Conservation (phyloP, 2,797 vertebrate species). For the Fistularia tabacaria region DNA sequence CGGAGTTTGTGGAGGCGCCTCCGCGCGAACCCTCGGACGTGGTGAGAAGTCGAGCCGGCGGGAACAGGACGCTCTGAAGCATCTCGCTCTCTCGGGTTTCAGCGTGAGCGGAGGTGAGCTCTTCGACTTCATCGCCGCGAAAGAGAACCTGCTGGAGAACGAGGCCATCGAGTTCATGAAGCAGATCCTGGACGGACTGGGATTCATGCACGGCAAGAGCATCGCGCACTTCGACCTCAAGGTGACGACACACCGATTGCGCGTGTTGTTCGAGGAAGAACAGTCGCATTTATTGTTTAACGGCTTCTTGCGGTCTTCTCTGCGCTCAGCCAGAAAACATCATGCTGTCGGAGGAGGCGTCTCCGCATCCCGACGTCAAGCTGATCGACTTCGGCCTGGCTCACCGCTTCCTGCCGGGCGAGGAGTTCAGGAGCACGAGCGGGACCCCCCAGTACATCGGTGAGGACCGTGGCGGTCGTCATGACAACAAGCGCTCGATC, state of each 20-base stretch:
- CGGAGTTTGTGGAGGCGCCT: background rate
- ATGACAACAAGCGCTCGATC: background rate
- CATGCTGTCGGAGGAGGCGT: conserved; percentile 75
- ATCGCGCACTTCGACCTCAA: conserved; percentile 82
- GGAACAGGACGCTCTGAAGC: background rate
- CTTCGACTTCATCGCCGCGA: conserved; percentile 84
- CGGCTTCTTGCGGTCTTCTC: background rate
- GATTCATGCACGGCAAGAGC: conserved; percentile 68
- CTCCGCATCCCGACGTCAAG: conserved; percentile 69
- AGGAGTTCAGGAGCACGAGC: conserved; percentile 72
- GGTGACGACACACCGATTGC: conserved; percentile 44
- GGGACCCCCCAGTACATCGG: conserved; percentile 78
- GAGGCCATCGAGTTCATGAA: conserved; percentile 79
- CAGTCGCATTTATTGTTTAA: background rate
- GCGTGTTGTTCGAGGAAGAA: too few relatives aligned
- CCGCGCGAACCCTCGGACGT: too few relatives aligned
- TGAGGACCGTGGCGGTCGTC: conserved; percentile 35
- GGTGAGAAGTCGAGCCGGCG: too few relatives aligned
- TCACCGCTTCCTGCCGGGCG: conserved; percentile 61
- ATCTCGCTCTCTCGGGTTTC: conserved; percentile 7
- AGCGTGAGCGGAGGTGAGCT: conserved; percentile 80
- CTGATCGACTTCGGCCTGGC: conserved; percentile 82
- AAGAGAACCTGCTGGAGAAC: conserved; percentile 77
- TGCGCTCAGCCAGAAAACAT: conserved; percentile 78
- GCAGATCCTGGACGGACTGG: conserved; percentile 77